These are phyloP conservation scores for Dysmachus trigonus DNA, from an alignment of 2,888 invertebrate genomes.

Conservation along the genomic window DNA sequence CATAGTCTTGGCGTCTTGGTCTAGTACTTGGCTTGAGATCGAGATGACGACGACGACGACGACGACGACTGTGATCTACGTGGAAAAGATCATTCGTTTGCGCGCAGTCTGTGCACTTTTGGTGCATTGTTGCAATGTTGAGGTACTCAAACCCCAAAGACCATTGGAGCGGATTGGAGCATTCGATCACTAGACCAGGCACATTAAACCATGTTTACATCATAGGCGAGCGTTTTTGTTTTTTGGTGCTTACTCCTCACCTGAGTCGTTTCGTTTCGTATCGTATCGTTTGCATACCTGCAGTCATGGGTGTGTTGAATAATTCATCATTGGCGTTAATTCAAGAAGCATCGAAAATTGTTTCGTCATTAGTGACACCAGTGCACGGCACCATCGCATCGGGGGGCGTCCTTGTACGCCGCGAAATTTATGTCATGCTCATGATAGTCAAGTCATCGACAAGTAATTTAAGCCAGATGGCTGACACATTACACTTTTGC, in stretches of 20 bases:
- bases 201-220: slow-evolving; percentile 24
- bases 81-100: slow-evolving; percentile 15
- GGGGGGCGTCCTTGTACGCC: slow-evolving; percentile 8
- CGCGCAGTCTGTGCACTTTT: neutral
- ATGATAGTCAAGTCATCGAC: slow-evolving; percentile 7
- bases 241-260: neutral
- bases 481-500: slow-evolving; percentile 17
- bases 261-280: no score
- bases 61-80: no score
- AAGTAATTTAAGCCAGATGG: slow-evolving; percentile 28
- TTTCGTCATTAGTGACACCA: slow-evolving; percentile 38
- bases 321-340: slow-evolving; percentile 39
- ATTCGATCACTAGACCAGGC: neutral
- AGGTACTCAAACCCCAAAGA: neutral
- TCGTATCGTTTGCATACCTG: slow-evolving; percentile 19
- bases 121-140: neutral
- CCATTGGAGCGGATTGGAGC: neutral
- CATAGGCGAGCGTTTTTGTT: slow-evolving; percentile 10
- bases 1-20: neutral
- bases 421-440: slow-evolving; percentile 33
- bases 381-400: neutral
- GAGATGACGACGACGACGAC: neutral
- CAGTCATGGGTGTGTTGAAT: slow-evolving; percentile 37
- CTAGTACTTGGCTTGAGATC: slow-evolving; percentile 5
- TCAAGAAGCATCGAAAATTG: slow-evolving; percentile 42